Evolutionary conservation across 1,140 invertebrate species (phyloP).

Genomic region (Psilanteris sp.): DNA sequence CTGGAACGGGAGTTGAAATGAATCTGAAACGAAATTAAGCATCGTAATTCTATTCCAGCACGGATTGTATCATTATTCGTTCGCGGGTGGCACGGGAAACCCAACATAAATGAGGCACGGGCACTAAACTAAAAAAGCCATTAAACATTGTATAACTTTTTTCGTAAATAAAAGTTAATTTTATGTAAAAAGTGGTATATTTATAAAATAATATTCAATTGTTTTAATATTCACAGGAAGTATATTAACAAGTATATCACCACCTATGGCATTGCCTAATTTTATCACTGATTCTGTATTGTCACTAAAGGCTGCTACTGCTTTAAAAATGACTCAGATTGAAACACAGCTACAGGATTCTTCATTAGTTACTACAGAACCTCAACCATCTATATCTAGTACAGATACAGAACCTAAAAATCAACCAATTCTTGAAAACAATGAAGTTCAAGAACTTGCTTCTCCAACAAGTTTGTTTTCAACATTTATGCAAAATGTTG

Average conservation of each 20-base stretch:
- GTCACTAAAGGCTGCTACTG: slow-evolving; percentile 2
- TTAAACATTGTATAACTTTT: too few relatives aligned
- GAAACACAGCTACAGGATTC: slow-evolving; percentile 5
- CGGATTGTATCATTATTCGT: too few relatives aligned
- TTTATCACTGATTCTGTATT: slow-evolving; percentile 72
- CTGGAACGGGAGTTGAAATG: too few relatives aligned
- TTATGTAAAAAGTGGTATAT: too few relatives aligned
- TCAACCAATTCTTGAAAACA: slow-evolving; percentile 25
- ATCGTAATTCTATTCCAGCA: too few relatives aligned
- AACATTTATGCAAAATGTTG: too few relatives aligned
- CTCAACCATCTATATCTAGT: slow-evolving; percentile 1
- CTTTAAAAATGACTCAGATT: background rate
- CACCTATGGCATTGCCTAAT: slow-evolving; percentile 78
- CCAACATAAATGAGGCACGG: too few relatives aligned
- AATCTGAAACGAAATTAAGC: too few relatives aligned
- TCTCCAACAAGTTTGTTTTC: slow-evolving; percentile 74
- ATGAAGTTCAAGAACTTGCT: slow-evolving; percentile 55
- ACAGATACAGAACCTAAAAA: background rate
- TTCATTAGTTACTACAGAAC: background rate
- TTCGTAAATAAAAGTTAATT: too few relatives aligned
- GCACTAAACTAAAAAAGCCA: too few relatives aligned
- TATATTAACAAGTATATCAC: slow-evolving; percentile 76
- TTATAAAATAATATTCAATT: too few relatives aligned
- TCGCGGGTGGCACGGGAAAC: too few relatives aligned
- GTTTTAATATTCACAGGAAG: slow-evolving; percentile 65